These are phyloP conservation scores for Poeciliopsis paucimaculata DNA, from an alignment of 2,797 vertebrate genomes.

Conservation along the genomic window DNA sequence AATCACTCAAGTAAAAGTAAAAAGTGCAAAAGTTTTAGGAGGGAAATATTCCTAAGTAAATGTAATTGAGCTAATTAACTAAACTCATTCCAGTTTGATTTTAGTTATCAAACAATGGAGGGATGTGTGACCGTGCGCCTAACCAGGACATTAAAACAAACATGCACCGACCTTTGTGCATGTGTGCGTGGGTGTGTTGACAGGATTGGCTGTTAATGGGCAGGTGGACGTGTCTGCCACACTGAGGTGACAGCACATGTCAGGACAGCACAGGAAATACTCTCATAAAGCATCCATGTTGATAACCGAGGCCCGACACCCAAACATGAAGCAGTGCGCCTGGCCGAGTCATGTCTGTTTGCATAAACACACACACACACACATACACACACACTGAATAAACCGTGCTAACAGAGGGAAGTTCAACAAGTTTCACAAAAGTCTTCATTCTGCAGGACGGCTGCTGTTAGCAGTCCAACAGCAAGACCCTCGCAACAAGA, in stretches of 20 bases:
- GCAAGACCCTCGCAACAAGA: constrained; percentile 34
- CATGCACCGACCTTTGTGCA: background rate
- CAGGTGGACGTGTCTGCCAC: constrained; percentile 77
- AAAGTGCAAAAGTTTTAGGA: too few species aligned
- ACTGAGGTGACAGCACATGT: constrained; percentile 82
- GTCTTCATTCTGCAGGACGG: constrained; percentile 2
- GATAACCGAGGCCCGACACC: constrained; percentile 73
- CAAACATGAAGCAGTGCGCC: constrained; percentile 48
- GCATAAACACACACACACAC: constrained; percentile 26
- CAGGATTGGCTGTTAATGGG: constrained; percentile 57
- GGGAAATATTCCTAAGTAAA: too few species aligned
- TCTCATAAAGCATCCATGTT: constrained; percentile 76
- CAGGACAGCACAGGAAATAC: constrained; percentile 72
- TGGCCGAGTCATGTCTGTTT: constrained; percentile 50
- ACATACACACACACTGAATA: constrained; percentile 17
- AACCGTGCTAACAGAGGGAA: constrained; percentile 5
- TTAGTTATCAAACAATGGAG: too few species aligned
- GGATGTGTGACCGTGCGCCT: too few species aligned
- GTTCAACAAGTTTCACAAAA: constrained; percentile 21
- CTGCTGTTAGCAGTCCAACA: constrained; percentile 24
- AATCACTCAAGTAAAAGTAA: too few species aligned
- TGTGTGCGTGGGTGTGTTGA: constrained; percentile 39
- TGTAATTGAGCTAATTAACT: too few species aligned
- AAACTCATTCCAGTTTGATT: too few species aligned
- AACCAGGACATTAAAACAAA: background rate